phyloP scores from a whole-genome alignment of 2,113 vertebrate species.

The Pipa parva region DNA sequence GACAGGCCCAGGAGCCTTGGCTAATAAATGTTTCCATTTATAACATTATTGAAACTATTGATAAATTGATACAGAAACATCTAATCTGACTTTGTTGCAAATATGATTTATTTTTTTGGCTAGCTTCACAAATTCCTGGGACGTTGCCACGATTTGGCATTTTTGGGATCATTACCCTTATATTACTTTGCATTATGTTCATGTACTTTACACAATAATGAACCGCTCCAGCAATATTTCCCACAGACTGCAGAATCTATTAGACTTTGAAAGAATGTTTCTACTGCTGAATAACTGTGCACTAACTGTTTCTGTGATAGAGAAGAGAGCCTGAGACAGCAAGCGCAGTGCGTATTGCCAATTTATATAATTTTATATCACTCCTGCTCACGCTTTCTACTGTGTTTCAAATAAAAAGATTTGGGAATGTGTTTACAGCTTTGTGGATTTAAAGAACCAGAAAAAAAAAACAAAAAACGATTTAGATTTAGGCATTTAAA shows the following conservation, averaged over 20 bases:
- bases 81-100: slow-evolving; percentile 23
- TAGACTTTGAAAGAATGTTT: slow-evolving; percentile 20
- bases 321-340: no score
- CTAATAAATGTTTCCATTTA: not conserved
- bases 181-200: not conserved
- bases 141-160: slow-evolving; percentile 25
- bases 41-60: slow-evolving; percentile 8
- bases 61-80: slow-evolving; percentile 16
- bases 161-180: not conserved
- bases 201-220: not conserved
- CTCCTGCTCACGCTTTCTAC: no score
- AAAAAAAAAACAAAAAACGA: no score
- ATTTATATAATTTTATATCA: no score
- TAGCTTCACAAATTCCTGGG: not conserved
- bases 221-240: slow-evolving; percentile 8
- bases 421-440: no score
- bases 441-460: no score
- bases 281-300: not conserved
- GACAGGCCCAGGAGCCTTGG: not conserved
- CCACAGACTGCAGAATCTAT: slow-evolving; percentile 11
- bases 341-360: no score
- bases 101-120: slow-evolving; percentile 19
- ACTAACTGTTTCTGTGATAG: not conserved
- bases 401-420: no score
- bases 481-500: no score